Percentiles rank a stretch among this genome's conserved stretches.
Conservation (phyloP, 2,113 vertebrate species). For the Pontoporia blainvillei region DNA sequence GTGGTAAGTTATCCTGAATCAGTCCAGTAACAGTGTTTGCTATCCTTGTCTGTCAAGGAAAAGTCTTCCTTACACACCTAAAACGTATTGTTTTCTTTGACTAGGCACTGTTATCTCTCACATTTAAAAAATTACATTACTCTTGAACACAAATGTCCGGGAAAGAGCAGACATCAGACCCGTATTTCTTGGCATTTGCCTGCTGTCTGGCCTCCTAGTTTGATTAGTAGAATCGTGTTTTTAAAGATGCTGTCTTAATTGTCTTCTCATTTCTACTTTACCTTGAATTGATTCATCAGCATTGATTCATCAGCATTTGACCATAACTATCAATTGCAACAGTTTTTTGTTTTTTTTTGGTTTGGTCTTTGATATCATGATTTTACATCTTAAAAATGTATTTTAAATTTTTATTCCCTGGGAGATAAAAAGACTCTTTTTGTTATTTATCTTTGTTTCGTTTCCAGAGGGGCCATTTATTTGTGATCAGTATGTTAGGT, state of each 20-base stretch:
- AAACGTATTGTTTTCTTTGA: constrained; percentile 1
- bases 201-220: neutral
- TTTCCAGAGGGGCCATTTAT: neutral
- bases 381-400: neutral
- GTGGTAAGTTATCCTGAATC: neutral
- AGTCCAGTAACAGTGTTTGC: neutral
- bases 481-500: neutral
- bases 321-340: neutral
- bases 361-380: neutral
- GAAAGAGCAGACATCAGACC: neutral
- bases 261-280: neutral
- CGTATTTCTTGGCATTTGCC: constrained; percentile 33
- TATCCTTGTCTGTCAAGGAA: neutral
- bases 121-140: constrained; percentile 33
- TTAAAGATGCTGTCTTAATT: constrained; percentile 40
- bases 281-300: neutral
- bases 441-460: neutral
- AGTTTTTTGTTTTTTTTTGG: neutral
- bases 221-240: constrained; percentile 36
- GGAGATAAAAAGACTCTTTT: neutral
- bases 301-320: neutral
- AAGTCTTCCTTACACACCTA: neutral
- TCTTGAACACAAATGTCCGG: constrained; percentile 23
- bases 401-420: constrained; percentile 2
- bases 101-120: neutral